Base-by-base conservation (phyloP, 2,113 vertebrate species). In the Equus quagga region DNA sequence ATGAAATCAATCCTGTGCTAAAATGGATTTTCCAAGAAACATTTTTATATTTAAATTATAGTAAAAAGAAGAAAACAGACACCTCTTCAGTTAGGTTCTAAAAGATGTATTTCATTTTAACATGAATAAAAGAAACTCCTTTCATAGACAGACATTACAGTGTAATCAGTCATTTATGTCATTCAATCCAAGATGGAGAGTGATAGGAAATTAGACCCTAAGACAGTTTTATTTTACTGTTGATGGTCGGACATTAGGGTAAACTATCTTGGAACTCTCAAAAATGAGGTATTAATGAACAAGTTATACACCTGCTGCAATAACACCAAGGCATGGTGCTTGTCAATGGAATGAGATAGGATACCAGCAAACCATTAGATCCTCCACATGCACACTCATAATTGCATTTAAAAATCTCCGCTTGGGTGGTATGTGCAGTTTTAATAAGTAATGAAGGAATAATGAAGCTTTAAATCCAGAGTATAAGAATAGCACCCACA, bases 61-160 rank as follows among this genome's bases (percentile, higher is more conserved):
- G 9, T 6, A 91, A 86, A 11, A 84, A 18, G 15, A 17, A 15
- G 26, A 49, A 81, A 97, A 6, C 21, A 83, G 67, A 56, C 0
- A 62, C 21, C 31, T 5, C 58, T 60, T 80, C 19, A 49, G 8
- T 82, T 95, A 2, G 5, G 60, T 78, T 89, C 9, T 67, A 96
- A 98, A 97, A 17, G 28, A 49, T 95, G 36, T 73, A 64, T 31
- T 78, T 98, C 64, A 31, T 96, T 96, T 97, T 93, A 94, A 94
- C 14, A 75, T 58, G 56, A 96, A 98, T 75, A 70, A 94, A 96
- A 97, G n/a, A 93, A 97, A 7, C 3, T 36, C 2, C 11, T 14
- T 89, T 94, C 56, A 91, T 36, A 96, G 23, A 81, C 2, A 97
- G 1, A 67, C 73, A 95, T 87, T 97, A 90, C 64, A 93, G 5